Conservation (phyloP, 1,140 invertebrate species). For the Cylas formicarius region DNA sequence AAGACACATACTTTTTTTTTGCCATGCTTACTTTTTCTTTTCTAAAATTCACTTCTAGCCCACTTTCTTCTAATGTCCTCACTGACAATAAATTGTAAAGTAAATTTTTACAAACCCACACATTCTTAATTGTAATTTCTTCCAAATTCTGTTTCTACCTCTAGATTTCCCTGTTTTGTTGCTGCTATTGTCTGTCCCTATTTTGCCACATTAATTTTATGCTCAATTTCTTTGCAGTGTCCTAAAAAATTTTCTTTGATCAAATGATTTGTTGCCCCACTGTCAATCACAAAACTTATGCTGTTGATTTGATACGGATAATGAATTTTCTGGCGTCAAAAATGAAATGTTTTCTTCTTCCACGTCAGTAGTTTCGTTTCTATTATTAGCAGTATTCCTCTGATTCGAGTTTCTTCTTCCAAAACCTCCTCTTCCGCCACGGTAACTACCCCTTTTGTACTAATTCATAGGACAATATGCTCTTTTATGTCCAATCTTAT, state of each 20-base stretch:
- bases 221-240: neutral
- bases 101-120: too few relatives aligned
- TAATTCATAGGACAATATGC: too few relatives aligned
- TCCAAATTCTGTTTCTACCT: neutral
- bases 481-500: too few relatives aligned
- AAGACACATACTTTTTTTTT: neutral
- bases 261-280: too few relatives aligned
- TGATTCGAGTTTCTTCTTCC: too few relatives aligned
- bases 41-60: neutral
- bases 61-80: slow-evolving; percentile 13
- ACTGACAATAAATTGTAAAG: slow-evolving; percentile 7
- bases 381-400: slow-evolving; percentile 1
- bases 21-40: slow-evolving; percentile 2
- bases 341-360: slow-evolving; percentile 1
- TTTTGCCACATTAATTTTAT: slow-evolving; percentile 3
- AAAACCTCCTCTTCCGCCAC: too few relatives aligned
- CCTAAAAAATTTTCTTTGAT: neutral
- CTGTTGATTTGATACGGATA: too few relatives aligned
- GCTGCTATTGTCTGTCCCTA: neutral
- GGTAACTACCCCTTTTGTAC: too few relatives aligned
- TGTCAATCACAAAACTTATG: too few relatives aligned
- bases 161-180: too few relatives aligned
- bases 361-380: slow-evolving; percentile 4
- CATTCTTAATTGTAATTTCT: slow-evolving; percentile 1
- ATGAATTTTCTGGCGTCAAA: too few relatives aligned